Evolutionary conservation across 2,113 vertebrate species (phyloP).

Genomic region (Tachysurus vachellii): DNA sequence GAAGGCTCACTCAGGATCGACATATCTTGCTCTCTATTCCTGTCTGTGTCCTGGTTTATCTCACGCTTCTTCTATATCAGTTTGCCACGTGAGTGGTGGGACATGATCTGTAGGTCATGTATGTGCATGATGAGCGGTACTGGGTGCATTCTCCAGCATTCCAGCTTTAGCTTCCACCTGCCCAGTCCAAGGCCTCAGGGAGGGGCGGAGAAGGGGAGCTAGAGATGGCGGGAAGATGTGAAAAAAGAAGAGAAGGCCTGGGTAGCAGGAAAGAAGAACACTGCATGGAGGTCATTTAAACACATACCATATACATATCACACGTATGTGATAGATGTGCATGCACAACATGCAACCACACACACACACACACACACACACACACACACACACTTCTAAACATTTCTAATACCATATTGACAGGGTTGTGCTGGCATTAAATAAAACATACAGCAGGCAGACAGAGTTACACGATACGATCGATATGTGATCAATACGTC

Average conservation of each 20-base stretch:
- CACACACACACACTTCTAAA: constrained; percentile 7
- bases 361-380: background rate
- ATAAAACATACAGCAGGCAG: constrained; percentile 20
- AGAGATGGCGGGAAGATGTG: background rate
- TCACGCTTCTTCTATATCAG: constrained; percentile 24
- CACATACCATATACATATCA: constrained; percentile 32
- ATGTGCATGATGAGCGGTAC: background rate
- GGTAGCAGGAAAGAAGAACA: background rate
- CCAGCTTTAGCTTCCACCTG: constrained; percentile 43
- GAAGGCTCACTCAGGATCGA: background rate
- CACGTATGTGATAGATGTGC: background rate
- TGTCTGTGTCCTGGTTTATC: background rate
- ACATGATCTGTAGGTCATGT: background rate
- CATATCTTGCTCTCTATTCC: constrained; percentile 15
- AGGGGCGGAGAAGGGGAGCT: background rate
- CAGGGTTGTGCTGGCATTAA: background rate
- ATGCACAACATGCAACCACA: constrained; percentile 3
- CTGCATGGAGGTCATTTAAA: background rate
- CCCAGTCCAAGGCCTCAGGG: constrained; percentile 2
- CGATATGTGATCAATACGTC: background rate
- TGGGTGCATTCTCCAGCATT: constrained; percentile 27
- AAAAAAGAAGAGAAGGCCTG: background rate
- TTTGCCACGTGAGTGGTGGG: background rate
- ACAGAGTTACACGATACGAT: constrained; percentile 1
- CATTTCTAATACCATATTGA: background rate